Evolutionary conservation across 2,888 invertebrate species (phyloP).

Genomic region (Druceiella hillmani): DNA sequence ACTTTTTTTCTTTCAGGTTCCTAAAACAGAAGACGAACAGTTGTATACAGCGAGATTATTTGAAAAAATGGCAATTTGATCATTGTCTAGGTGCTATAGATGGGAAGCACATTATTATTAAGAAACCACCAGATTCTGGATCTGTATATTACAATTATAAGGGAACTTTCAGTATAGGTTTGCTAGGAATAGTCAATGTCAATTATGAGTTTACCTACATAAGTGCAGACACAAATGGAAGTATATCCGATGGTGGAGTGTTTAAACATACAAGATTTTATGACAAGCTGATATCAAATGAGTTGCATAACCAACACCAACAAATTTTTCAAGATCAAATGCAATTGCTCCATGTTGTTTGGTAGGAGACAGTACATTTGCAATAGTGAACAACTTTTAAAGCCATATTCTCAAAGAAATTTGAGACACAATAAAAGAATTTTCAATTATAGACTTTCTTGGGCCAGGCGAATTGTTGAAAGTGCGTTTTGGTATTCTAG

Average conservation of each 20-base stretch:
- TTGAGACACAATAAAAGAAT: no score
- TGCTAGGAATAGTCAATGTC: constrained; percentile 20
- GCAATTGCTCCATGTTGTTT: constrained; percentile 16
- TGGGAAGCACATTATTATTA: constrained; percentile 20
- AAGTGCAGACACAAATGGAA: constrained; percentile 19
- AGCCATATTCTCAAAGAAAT: no score
- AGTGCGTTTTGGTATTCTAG: constrained; percentile 16
- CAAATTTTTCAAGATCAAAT: neutral
- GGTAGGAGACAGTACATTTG: constrained; percentile 17
- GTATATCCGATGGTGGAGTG: constrained; percentile 20
- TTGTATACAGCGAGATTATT: no score
- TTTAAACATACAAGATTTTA: constrained; percentile 12
- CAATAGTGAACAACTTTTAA: constrained; percentile 8
- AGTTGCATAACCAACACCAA: constrained; percentile 7
- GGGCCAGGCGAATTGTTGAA: no score
- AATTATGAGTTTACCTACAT: constrained; percentile 23
- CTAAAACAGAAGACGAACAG: no score
- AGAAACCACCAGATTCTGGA: constrained; percentile 16
- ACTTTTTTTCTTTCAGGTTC: no score
- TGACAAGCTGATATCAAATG: constrained; percentile 11
- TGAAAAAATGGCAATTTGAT: constrained; percentile 21
- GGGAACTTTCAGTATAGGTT: constrained; percentile 16
- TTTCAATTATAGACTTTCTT: no score
- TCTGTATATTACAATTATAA: constrained; percentile 18
- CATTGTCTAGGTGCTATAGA: constrained; percentile 20